Percentiles rank a stretch among this genome's conserved stretches.
These are phyloP conservation scores for Ichneumoninae sp. DNA, from an alignment of 2,888 invertebrate species.

Conservation along the genomic window DNA sequence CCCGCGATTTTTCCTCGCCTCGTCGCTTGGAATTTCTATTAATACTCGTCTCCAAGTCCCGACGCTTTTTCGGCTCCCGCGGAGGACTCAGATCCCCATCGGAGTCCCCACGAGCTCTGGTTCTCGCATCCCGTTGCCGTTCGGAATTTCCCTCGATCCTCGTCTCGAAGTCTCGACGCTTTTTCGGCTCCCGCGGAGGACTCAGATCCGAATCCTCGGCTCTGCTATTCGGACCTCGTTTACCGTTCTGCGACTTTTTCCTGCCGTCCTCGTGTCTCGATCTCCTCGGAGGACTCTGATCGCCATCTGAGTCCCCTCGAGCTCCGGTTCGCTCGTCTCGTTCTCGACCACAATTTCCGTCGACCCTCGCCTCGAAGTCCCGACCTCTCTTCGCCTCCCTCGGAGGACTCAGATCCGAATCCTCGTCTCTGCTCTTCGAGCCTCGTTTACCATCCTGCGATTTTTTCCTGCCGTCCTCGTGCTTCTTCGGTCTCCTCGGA, in stretches of 20 bases:
- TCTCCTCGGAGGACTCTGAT: slow-evolving; percentile 73
- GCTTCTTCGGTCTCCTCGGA: slow-evolving; percentile 67
- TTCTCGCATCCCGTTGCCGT: neutral
- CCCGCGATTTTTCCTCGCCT: slow-evolving; percentile 58
- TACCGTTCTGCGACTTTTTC: slow-evolving; percentile 42
- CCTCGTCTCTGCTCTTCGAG: slow-evolving; percentile 21
- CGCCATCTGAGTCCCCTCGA: slow-evolving; percentile 67
- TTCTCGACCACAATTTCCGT: slow-evolving; percentile 68
- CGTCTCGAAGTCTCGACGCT: slow-evolving; percentile 53
- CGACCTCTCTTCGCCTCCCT: slow-evolving; percentile 73
- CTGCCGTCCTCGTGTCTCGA: slow-evolving; percentile 70
- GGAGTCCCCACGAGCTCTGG: slow-evolving; percentile 51
- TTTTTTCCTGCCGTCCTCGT: slow-evolving; percentile 37
- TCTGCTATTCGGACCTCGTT: slow-evolving; percentile 69
- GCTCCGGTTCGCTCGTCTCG: slow-evolving; percentile 56
- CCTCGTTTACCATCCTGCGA: slow-evolving; percentile 40
- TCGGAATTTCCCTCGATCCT: slow-evolving; percentile 63
- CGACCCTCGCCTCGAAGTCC: slow-evolving; percentile 70
- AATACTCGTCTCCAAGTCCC: slow-evolving; percentile 70
- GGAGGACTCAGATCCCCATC: slow-evolving; percentile 75
- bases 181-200: slow-evolving; percentile 72
- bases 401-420: slow-evolving; percentile 76
- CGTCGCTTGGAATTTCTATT: slow-evolving; percentile 68
- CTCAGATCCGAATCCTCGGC: slow-evolving; percentile 69
- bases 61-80: slow-evolving; percentile 73